Percentiles rank a stretch among this genome's conserved stretches.
Conservation (phyloP, 1,140 invertebrate species). For the Pentalonia nigronervosa region DNA sequence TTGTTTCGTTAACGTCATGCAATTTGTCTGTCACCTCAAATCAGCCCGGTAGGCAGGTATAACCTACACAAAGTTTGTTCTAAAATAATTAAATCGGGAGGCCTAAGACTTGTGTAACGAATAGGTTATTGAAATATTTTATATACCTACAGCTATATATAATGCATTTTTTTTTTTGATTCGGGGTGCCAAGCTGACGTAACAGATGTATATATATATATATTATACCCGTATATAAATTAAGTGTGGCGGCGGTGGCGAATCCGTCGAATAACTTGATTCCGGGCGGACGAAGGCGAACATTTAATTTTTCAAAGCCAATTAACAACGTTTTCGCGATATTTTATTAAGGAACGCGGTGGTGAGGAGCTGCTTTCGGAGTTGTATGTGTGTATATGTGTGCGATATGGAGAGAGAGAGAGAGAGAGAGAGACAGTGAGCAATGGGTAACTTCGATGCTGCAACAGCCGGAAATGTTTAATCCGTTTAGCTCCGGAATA, state of each 20-base stretch:
- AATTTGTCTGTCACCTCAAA: neutral
- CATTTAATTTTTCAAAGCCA: constrained; percentile 54
- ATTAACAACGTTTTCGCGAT: constrained; percentile 47
- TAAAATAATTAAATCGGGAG: neutral
- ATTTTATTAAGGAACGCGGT: constrained; percentile 30
- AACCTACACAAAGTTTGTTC: neutral
- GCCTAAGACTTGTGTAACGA: neutral
- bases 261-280: constrained; percentile 22
- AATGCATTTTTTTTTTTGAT: neutral
- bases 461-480: neutral
- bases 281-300: neutral
- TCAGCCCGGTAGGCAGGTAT: neutral
- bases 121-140: neutral
- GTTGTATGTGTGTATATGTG: neutral
- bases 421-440: neutral
- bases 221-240: neutral
- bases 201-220: neutral
- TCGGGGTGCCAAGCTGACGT: neutral
- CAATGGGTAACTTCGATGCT: neutral
- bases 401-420: neutral
- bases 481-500: constrained; percentile 53
- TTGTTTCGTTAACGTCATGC: neutral
- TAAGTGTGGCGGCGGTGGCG: neutral
- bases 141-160: neutral
- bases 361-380: neutral